phyloP scores from a whole-genome alignment of 2,113 vertebrate species.

The Argyrosomus japonicus region DNA sequence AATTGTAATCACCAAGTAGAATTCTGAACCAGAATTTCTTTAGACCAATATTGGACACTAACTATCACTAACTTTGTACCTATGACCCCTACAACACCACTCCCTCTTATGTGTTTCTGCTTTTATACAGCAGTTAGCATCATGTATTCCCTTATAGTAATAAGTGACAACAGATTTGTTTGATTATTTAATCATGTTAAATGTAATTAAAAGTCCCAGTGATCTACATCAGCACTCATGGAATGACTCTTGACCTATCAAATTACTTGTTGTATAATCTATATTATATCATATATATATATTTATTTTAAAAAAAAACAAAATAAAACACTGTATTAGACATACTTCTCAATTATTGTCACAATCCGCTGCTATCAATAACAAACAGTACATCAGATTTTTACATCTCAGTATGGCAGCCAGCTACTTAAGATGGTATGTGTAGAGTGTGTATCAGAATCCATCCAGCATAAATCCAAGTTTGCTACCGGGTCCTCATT shows the following conservation, averaged over 20 bases:
- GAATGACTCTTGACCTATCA: too few species aligned
- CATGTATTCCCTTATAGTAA: too few species aligned
- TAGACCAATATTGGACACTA: background rate
- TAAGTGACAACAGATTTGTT: too few species aligned
- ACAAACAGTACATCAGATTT: background rate
- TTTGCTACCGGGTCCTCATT: background rate
- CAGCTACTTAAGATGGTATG: background rate
- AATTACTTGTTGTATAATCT: background rate
- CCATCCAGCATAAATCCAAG: background rate
- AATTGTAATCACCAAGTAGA: background rate
- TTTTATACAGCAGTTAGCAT: too few species aligned
- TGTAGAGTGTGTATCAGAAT: background rate
- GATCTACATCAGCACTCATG: too few species aligned
- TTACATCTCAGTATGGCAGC: background rate
- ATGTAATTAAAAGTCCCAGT: too few species aligned
- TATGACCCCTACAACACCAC: too few species aligned
- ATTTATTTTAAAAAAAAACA: background rate
- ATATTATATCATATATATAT: background rate
- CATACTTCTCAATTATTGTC: background rate
- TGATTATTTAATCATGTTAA: too few species aligned
- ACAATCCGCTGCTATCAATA: background rate
- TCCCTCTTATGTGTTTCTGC: too few species aligned
- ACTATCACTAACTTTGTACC: too few species aligned
- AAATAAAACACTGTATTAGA: background rate
- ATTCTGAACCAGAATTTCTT: background rate